phyloP scores from a whole-genome alignment of 1,140 invertebrate genomes.

The Pogonomyrmex californicus region DNA sequence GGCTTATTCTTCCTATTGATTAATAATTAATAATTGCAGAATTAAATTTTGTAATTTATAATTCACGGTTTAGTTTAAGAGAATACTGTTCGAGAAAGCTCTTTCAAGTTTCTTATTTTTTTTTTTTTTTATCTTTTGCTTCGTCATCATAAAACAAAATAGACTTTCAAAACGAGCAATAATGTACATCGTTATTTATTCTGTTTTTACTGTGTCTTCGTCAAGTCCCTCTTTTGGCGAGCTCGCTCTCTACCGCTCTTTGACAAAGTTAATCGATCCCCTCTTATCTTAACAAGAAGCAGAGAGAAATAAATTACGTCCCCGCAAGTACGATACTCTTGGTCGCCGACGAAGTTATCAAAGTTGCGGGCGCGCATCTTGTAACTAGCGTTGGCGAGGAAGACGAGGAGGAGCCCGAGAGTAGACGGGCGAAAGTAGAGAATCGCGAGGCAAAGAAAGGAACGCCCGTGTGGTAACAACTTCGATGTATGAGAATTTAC shows the following conservation, averaged over 20 bases:
- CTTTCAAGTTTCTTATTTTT: not conserved
- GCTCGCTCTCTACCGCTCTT: not conserved
- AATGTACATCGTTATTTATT: not conserved
- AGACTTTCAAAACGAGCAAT: constrained; percentile 5
- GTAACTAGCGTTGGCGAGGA: constrained; percentile 28
- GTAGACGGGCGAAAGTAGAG: constrained; percentile 24
- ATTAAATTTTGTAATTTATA: not conserved
- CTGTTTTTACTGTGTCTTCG: not conserved
- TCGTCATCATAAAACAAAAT: not conserved
- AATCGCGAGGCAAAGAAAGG: constrained; percentile 36
- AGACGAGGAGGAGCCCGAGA: not conserved
- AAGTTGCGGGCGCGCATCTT: constrained; percentile 51
- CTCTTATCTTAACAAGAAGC: constrained; percentile 47
- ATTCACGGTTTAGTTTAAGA: not conserved
- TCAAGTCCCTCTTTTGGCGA: constrained; percentile 13
- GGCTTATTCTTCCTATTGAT: not conserved
- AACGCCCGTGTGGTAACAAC: constrained; percentile 12
- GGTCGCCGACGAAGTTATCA: constrained; percentile 56
- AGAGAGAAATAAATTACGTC: constrained; percentile 58
- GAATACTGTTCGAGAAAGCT: not conserved
- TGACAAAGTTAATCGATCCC: constrained; percentile 53
- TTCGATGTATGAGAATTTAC: constrained; percentile 57
- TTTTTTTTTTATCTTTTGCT: not conserved
- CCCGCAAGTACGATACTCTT: constrained; percentile 44
- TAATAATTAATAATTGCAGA: not conserved